Base-by-base conservation (phyloP, 2,888 invertebrate genomes). In the Synanthedon formicaeformis region DNA sequence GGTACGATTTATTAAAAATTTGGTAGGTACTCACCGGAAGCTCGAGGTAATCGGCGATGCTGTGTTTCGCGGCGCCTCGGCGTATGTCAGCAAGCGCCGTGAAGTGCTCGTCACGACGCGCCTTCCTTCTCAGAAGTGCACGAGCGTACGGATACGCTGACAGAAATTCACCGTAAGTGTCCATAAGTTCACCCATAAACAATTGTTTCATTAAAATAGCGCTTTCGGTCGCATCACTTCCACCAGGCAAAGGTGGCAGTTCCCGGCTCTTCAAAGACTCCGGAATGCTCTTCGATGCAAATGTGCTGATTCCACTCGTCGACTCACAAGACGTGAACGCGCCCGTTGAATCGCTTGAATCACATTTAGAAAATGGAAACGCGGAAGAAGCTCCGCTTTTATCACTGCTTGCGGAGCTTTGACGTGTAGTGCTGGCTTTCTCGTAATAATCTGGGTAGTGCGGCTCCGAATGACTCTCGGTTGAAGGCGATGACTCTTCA, bases 181-280 rank as follows among this genome's bases (percentile, higher is more conserved):
- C 89, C 91, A 92, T 89, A 65, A 92, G 82, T 67, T 91, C 90
- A 57, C 90, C 89, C 62, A 89, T 89, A 66, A 92, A 92, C 68
- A 92, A 78, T 65, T 90, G 90, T 67, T 81, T 85, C 57, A 88
- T 61, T 69, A 88, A 70, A 58, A 88, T 87, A 27, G 76, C 73
- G 59, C 88, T 88, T 60, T 88, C 88, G 57, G 72, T 78, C 12
- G 72, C 66, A 41, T 73, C 70, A 53, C 70, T 71, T 55, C 74
- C 76, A 52, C 63, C 60, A 27, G 86, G 83, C 23, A 82, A 75
- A 45, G 75, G 71, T 49, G 86, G 87, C 55, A 87, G 61, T 60
- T 84, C 83, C 51, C 86, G 75, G 56, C 75, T 69, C 59, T 81
- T 84, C 52, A 84, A 58, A 4, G 78, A 73, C 59, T 81, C 78